Conservation (phyloP, 2,888 invertebrate genomes). For the Cynaeus angustus region DNA sequence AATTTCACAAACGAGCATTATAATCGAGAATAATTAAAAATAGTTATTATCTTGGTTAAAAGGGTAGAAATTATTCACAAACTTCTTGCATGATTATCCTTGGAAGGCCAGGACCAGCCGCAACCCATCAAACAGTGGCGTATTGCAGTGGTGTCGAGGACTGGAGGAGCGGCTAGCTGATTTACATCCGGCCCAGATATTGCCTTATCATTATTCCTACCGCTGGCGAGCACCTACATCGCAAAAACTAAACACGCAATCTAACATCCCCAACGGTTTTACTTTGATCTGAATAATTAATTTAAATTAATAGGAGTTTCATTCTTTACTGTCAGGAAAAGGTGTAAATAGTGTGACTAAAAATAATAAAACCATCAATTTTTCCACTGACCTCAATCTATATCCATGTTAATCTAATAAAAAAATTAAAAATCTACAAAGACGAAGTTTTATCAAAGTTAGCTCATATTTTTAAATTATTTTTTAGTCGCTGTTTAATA, state of each 20-base stretch:
- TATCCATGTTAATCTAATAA: too few species aligned
- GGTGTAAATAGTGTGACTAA: constrained; percentile 23
- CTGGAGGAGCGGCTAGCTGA: constrained; percentile 53
- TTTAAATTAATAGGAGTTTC: constrained; percentile 39
- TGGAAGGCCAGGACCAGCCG: constrained; percentile 50
- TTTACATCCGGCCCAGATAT: constrained; percentile 51
- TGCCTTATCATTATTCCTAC: constrained; percentile 34
- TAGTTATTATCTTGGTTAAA: too few species aligned
- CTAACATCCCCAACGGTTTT: constrained; percentile 29
- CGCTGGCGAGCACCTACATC: constrained; percentile 21
- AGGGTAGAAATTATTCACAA: too few species aligned
- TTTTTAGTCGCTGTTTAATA: too few species aligned
- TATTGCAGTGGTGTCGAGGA: constrained; percentile 53
- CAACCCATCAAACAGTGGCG: constrained; percentile 57
- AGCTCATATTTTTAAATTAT: too few species aligned
- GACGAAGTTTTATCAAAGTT: too few species aligned
- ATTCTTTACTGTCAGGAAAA: constrained; percentile 30
- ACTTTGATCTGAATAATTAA: constrained; percentile 37
- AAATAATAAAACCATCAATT: neutral
- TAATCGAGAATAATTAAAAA: too few species aligned
- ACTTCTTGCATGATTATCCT: constrained; percentile 24
- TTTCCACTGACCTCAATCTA: too few species aligned
- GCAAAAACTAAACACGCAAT: constrained; percentile 33
- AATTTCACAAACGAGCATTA: too few species aligned
- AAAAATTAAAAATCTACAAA: too few species aligned